Percentiles rank a stretch among this genome's conserved stretches.
These are phyloP conservation scores for Aspidiotus rigidus DNA, from an alignment of 2,888 invertebrate genomes.

Conservation along the genomic window DNA sequence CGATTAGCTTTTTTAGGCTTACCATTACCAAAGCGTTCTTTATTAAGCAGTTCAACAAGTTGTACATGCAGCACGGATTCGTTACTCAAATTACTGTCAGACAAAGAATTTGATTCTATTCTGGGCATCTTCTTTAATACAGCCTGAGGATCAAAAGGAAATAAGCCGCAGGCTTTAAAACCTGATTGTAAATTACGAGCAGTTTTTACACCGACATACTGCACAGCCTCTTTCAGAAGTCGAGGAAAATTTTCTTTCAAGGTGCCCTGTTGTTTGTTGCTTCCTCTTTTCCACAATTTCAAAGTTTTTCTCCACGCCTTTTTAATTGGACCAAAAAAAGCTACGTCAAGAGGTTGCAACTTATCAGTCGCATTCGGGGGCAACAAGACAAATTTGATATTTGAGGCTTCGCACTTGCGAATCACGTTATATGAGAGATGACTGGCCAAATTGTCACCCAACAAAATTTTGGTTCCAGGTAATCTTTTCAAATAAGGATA, in stretches of 20 bases:
- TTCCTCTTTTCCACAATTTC: too few relatives aligned
- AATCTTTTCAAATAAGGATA: too few relatives aligned
- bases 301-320: too few relatives aligned
- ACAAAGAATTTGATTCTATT: not conserved
- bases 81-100: not conserved
- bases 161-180: not conserved
- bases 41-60: slow-evolving; percentile 4
- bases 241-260: slow-evolving; percentile 1
- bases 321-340: too few relatives aligned
- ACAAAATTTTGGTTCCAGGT: too few relatives aligned
- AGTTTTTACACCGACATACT: not conserved
- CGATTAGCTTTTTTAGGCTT: not conserved
- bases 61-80: not conserved
- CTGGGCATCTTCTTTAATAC: not conserved
- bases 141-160: not conserved
- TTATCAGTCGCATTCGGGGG: too few relatives aligned
- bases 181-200: not conserved
- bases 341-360: too few relatives aligned
- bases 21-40: not conserved
- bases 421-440: too few relatives aligned
- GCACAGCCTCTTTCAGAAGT: not conserved
- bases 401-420: too few relatives aligned
- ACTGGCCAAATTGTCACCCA: too few relatives aligned
- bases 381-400: too few relatives aligned
- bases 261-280: too few relatives aligned